Conservation (phyloP, 2,888 invertebrate species). For the Drosophila gaucha region DNA sequence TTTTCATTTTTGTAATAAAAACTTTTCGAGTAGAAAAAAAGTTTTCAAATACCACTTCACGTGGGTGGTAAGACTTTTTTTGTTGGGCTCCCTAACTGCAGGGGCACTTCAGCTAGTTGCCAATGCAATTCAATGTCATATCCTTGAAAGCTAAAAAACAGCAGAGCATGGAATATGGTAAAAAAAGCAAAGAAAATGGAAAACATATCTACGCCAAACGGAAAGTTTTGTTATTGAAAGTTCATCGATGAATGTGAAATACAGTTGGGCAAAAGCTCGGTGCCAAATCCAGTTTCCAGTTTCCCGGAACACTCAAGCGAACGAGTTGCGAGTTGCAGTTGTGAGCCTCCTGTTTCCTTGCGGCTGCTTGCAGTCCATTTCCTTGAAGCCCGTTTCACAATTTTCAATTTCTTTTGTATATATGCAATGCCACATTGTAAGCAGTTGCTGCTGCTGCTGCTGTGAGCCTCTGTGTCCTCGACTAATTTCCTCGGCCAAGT, state of each 20-base stretch:
- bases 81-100: slow-evolving; percentile 37
- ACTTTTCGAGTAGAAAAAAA: slow-evolving; percentile 22
- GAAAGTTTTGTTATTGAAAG: slow-evolving; percentile 79
- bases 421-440: slow-evolving; percentile 65
- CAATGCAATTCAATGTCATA: slow-evolving; percentile 78
- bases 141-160: slow-evolving; percentile 67
- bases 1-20: slow-evolving; percentile 43
- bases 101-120: slow-evolving; percentile 58
- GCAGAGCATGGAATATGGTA: slow-evolving; percentile 14
- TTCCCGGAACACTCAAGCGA: slow-evolving; percentile 28
- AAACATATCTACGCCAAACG: slow-evolving; percentile 31
- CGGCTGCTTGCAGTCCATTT: slow-evolving; percentile 79
- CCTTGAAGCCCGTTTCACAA: slow-evolving; percentile 64
- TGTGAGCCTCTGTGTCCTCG: slow-evolving; percentile 40
- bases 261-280: slow-evolving; percentile 30
- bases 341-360: slow-evolving; percentile 49
- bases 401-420: slow-evolving; percentile 74
- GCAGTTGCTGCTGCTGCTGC: slow-evolving; percentile 38
- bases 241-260: slow-evolving; percentile 76
- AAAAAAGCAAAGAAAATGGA: not conserved
- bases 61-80: slow-evolving; percentile 31
- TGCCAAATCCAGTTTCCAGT: slow-evolving; percentile 17
- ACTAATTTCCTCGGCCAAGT: slow-evolving; percentile 74
- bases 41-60: slow-evolving; percentile 33
- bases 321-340: slow-evolving; percentile 36